Conservation (phyloP, 2,797 vertebrate genomes). For the Clarias platycephalus region DNA sequence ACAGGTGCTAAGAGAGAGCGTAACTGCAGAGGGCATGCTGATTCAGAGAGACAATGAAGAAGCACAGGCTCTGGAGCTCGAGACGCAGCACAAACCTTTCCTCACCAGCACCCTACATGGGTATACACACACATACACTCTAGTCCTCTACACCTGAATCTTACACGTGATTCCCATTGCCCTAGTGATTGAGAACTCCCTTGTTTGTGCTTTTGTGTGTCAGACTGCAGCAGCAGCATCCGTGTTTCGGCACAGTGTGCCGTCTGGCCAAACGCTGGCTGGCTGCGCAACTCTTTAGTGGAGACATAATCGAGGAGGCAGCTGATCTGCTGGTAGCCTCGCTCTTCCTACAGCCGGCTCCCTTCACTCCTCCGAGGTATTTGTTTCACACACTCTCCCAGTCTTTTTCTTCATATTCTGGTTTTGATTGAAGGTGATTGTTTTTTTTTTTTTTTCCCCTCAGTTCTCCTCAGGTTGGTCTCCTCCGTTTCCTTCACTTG, state of each 20-base stretch:
- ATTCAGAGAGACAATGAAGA: constrained; percentile 84
- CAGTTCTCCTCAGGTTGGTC: constrained; percentile 93
- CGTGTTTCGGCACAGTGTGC: constrained; percentile 82
- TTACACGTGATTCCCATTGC: background rate
- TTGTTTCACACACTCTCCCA: background rate
- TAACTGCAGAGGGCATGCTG: constrained; percentile 83
- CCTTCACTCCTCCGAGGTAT: constrained; percentile 88
- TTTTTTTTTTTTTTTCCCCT: constrained; percentile 20
- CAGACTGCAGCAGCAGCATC: constrained; percentile 93
- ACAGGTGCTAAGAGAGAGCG: constrained; percentile 84
- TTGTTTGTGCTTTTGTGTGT: background rate
- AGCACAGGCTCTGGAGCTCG: constrained; percentile 82
- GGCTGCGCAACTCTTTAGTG: constrained; percentile 84
- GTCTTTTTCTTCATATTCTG: background rate
- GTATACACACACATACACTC: constrained; percentile 66
- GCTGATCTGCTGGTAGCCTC: constrained; percentile 88
- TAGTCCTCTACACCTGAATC: background rate
- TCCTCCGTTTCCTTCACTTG: constrained; percentile 90
- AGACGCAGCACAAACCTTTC: constrained; percentile 81
- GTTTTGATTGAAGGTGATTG: background rate
- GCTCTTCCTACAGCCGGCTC: constrained; percentile 88
- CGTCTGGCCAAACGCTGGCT: constrained; percentile 95
- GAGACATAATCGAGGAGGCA: constrained; percentile 81
- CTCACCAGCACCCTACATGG: constrained; percentile 92
- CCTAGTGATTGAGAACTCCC: background rate